Evolutionary conservation across 2,888 invertebrate species (phyloP), one percentile per base, ranked within the genome.

Genomic region (Tiphia femorata): DNA sequence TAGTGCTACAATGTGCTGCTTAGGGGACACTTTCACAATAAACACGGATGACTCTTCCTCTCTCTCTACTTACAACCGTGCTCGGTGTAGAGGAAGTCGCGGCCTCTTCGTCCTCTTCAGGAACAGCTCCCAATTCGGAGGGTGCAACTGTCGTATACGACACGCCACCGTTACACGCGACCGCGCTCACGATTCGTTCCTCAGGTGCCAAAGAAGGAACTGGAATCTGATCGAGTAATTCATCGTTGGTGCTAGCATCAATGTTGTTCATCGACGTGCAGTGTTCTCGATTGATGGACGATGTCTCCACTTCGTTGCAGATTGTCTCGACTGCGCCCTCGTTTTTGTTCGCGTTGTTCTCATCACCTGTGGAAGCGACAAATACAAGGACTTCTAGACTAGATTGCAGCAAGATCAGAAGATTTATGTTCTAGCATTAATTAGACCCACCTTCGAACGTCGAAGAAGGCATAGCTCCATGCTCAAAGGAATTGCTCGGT

Each of bases 1-100:
- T n/a, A n/a, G n/a, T n/a, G n/a, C n/a, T n/a, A n/a, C n/a, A n/a
- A n/a, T n/a, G n/a, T n/a, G n/a, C n/a, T n/a, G n/a, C n/a, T n/a
- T n/a, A n/a, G n/a, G n/a, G n/a, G n/a, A n/a, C n/a, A n/a, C n/a
- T n/a, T n/a, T n/a, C n/a, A n/a, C n/a, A n/a, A n/a, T n/a, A n/a
- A n/a, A n/a, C n/a, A n/a, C n/a, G n/a, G n/a, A n/a, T n/a, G n/a
- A n/a, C n/a, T n/a, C n/a, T n/a, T n/a, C n/a, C n/a, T n/a, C n/a
- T n/a, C n/a, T 20, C 12, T 21, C n/a, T 25, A 66, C 90, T 86
- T 81, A 90, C 89, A 80, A 90, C 87, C 76, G 90, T 91, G 84
- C 91, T 91, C 61, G 91, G 90, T 56, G 91, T 91, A 72, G 91
- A 91, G 53, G 88, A 88, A 42, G 88, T 88, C 3, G 87, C 87